A percentile compares a stretch with the other conserved stretches of the same genome.
Conservation (phyloP, 2,888 invertebrate species). For the Euspilapteryx auroguttella region DNA sequence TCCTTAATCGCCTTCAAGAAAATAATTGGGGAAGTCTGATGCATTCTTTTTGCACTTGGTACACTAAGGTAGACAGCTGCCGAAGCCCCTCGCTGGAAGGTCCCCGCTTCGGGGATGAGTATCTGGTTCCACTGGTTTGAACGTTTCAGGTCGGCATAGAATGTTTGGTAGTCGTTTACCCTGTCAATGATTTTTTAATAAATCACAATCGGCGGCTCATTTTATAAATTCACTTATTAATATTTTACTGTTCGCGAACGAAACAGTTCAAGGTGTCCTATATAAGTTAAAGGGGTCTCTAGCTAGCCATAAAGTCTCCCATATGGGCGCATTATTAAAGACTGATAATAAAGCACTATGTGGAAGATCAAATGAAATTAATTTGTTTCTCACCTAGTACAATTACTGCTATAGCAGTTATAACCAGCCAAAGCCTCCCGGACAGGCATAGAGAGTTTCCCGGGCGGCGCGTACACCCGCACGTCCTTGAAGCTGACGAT, state of each 20-base stretch:
- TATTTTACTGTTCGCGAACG: no score
- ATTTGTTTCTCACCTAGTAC: slow-evolving; percentile 27
- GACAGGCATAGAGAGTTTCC: slow-evolving; percentile 63
- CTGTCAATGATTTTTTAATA: no score
- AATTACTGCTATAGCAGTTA: slow-evolving; percentile 64
- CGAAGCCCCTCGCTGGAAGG: slow-evolving; percentile 73
- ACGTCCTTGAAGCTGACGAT: slow-evolving; percentile 67
- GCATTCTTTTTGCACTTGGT: slow-evolving; percentile 59
- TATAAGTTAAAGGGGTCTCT: no score
- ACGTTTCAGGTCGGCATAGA: slow-evolving; percentile 71
- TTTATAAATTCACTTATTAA: no score
- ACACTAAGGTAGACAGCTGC: slow-evolving; percentile 67
- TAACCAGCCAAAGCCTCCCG: slow-evolving; percentile 55
- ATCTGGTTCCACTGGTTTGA: slow-evolving; percentile 66
- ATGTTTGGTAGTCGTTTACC: slow-evolving; percentile 67
- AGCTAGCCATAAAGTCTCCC: no score
- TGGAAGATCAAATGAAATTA: no score
- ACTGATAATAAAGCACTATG: no score
- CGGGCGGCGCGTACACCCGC: slow-evolving; percentile 69
- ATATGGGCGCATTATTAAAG: no score
- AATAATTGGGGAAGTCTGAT: slow-evolving; percentile 78
- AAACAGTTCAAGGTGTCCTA: no score
- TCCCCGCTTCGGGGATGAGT: slow-evolving; percentile 69
- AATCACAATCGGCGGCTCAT: no score
- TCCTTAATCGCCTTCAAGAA: slow-evolving; percentile 89